Conservation (phyloP, 2,888 invertebrate genomes). For the Oligia strigilis region DNA sequence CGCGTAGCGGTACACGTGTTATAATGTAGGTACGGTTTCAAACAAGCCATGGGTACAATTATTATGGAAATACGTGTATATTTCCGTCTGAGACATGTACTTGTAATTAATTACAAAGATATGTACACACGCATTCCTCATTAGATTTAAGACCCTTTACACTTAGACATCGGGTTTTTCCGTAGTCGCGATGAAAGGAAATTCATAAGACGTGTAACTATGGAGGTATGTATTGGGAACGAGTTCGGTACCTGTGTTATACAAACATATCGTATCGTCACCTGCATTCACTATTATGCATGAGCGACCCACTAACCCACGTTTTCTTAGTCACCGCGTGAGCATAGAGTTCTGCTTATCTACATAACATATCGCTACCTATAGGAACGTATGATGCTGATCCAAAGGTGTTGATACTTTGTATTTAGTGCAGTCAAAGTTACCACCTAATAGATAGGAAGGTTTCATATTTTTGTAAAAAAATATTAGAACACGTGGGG, state of each 20-base stretch:
- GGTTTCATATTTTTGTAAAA: background rate
- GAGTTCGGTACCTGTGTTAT: background rate
- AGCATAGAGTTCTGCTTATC: slow-evolving; percentile 17
- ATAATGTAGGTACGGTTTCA: slow-evolving; percentile 60
- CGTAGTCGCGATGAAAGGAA: slow-evolving; percentile 5
- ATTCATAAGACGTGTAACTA: background rate
- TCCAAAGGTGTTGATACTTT: slow-evolving; percentile 6
- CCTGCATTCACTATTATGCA: slow-evolving; percentile 43
- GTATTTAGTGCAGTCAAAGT: background rate
- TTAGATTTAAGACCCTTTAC: slow-evolving; percentile 40
- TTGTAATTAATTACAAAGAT: slow-evolving; percentile 52
- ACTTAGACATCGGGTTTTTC: slow-evolving; percentile 11
- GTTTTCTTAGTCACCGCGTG: slow-evolving; percentile 36
- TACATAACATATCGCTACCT: background rate
- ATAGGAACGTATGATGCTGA: background rate
- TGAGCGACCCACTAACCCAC: slow-evolving; percentile 51
- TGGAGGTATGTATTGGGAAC: slow-evolving; percentile 15
- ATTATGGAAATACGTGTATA: slow-evolving; percentile 60
- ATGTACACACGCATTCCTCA: slow-evolving; percentile 38
- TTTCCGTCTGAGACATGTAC: slow-evolving; percentile 51
- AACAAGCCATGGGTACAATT: slow-evolving; percentile 56
- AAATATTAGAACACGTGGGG: no score
- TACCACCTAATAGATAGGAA: background rate
- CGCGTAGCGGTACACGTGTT: slow-evolving; percentile 59
- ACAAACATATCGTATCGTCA: slow-evolving; percentile 23